Evolutionary conservation across 2,113 vertebrate genomes (phyloP).

Genomic region (Rattus rattus): DNA sequence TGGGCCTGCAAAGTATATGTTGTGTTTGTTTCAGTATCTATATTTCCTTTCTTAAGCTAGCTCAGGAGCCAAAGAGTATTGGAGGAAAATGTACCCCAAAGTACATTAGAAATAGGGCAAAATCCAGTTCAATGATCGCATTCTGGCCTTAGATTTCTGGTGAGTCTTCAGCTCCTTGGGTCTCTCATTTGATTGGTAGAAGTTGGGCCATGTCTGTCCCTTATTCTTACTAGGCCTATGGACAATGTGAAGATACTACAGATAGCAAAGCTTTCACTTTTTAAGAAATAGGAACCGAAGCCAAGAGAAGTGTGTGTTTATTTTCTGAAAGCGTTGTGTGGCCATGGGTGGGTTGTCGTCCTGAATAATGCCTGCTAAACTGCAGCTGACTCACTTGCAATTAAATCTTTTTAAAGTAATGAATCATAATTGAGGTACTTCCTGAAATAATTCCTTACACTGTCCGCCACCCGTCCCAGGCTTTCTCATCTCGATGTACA

Average conservation of each 20-base stretch:
- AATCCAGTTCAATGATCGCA: not conserved
- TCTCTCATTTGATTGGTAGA: not conserved
- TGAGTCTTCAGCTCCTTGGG: not conserved
- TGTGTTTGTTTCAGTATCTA: not conserved
- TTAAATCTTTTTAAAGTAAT: constrained; percentile 64
- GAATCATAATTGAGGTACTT: constrained; percentile 68
- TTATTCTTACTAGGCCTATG: not conserved
- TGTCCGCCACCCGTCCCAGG: not conserved
- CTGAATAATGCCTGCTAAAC: constrained; percentile 21
- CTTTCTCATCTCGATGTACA: constrained; percentile 7
- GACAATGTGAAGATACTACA: not conserved
- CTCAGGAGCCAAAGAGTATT: not conserved
- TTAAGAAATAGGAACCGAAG: constrained; percentile 42
- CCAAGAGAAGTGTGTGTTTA: constrained; percentile 22
- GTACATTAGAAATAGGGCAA: not conserved
- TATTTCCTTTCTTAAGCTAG: not conserved
- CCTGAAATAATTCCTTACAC: constrained; percentile 30
- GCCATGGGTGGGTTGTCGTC: constrained; percentile 27
- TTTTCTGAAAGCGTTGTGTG: constrained; percentile 24
- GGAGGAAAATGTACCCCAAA: not conserved
- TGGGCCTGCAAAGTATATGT: not conserved
- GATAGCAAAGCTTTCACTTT: not conserved
- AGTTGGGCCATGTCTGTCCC: not conserved
- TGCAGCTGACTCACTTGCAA: constrained; percentile 58
- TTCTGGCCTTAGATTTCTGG: not conserved